These are phyloP conservation scores for Oxyruncus cristatus DNA, from an alignment of 2,113 vertebrate species.

Conservation along the genomic window DNA sequence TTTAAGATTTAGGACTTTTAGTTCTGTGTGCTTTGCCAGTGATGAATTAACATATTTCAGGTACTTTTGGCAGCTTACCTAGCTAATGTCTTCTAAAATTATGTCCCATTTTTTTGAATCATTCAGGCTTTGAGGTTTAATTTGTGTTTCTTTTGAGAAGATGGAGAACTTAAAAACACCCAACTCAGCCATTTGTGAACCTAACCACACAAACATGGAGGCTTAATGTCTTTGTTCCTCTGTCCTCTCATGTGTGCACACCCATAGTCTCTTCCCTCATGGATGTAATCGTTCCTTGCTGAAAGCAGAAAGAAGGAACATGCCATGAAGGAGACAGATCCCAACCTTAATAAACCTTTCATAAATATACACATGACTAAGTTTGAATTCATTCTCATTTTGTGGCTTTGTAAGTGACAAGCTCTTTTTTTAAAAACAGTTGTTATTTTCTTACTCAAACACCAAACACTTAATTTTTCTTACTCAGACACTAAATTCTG, in stretches of 20 bases:
- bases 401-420: neutral
- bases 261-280: neutral
- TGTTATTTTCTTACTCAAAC: neutral
- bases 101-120: rapidly evolving
- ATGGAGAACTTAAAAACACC: neutral
- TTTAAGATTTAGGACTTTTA: neutral
- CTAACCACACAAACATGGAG: neutral
- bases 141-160: neutral
- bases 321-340: neutral
- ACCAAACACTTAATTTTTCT: neutral
- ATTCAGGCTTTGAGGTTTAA: neutral
- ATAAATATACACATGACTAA: neutral
- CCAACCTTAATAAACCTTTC: neutral
- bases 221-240: neutral
- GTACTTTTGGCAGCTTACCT: neutral
- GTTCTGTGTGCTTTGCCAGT: neutral
- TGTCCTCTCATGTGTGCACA: neutral
- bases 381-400: neutral
- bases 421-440: neutral
- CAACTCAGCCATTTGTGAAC: neutral
- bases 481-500: neutral
- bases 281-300: neutral
- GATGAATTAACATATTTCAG: neutral
- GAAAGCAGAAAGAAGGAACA: neutral
- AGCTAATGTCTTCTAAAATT: neutral